phyloP scores from a whole-genome alignment of 2,888 invertebrate genomes.

The Pheosia gnoma region DNA sequence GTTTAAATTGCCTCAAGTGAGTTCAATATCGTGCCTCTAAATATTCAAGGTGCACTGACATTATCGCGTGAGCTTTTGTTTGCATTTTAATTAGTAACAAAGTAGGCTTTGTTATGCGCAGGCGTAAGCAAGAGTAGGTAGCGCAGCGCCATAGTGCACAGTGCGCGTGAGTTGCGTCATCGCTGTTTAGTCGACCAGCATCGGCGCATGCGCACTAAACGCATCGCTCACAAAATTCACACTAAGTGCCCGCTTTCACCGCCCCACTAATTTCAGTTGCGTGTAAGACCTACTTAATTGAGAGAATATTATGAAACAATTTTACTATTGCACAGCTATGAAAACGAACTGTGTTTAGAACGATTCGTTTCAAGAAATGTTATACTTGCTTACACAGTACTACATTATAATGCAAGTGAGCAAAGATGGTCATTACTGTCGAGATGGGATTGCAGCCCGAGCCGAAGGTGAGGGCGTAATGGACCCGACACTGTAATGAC shows the following conservation, averaged over 20 bases:
- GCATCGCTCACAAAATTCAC: constrained; percentile 24
- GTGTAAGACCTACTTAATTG: not conserved
- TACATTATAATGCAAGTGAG: too few relatives aligned
- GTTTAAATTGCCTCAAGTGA: not conserved
- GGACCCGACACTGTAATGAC: too few relatives aligned
- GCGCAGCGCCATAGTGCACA: constrained; percentile 7
- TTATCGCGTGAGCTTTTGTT: constrained; percentile 22
- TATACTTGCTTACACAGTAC: too few relatives aligned
- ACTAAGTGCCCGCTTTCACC: constrained; percentile 24
- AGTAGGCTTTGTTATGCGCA: constrained; percentile 25
- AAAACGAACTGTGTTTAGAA: not conserved
- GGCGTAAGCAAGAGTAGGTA: constrained; percentile 7
- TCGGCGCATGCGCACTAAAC: constrained; percentile 9
- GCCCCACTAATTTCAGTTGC: constrained; percentile 22
- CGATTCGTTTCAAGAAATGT: too few relatives aligned
- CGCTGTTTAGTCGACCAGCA: not conserved
- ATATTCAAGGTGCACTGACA: constrained; percentile 16
- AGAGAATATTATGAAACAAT: not conserved
- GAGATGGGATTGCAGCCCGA: too few relatives aligned
- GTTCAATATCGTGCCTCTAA: constrained; percentile 12
- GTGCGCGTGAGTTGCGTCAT: constrained; percentile 23
- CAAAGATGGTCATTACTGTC: too few relatives aligned
- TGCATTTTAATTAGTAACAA: constrained; percentile 30
- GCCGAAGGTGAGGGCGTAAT: too few relatives aligned
- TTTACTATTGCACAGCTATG: not conserved